A percentile compares a stretch with the other conserved stretches of the same genome.
phyloP scores from a whole-genome alignment of 1,140 invertebrate genomes.

The Calliopsis andreniformis region DNA sequence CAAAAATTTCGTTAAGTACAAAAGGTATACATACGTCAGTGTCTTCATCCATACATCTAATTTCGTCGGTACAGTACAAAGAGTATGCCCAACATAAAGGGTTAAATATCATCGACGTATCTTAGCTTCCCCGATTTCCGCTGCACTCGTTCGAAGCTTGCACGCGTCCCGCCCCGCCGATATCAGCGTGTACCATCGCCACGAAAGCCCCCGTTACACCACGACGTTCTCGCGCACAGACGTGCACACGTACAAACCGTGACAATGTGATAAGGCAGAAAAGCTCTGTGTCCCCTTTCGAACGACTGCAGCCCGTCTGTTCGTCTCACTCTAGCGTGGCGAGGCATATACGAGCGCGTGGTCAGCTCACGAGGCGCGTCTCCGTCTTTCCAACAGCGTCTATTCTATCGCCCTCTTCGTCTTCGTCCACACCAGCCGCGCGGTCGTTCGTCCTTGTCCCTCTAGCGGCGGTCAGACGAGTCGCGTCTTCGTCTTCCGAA shows the following conservation, averaged over 20 bases:
- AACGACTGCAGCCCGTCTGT: slow-evolving; percentile 6
- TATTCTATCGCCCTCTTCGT: slow-evolving; percentile 50
- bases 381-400: slow-evolving; percentile 29
- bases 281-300: slow-evolving; percentile 45
- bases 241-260: slow-evolving; percentile 36
- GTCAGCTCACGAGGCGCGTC: slow-evolving; percentile 58
- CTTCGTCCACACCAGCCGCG: slow-evolving; percentile 25
- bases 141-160: slow-evolving; percentile 10
- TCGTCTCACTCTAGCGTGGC: slow-evolving; percentile 47
- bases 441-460: slow-evolving; percentile 23
- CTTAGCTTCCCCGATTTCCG: neutral
- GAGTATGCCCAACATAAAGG: no score
- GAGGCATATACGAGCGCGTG: slow-evolving; percentile 57
- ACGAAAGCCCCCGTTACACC: slow-evolving; percentile 56
- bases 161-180: slow-evolving; percentile 31
- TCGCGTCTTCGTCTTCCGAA: slow-evolving; percentile 49
- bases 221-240: slow-evolving; percentile 44
- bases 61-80: no score
- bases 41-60: no score
- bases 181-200: slow-evolving; percentile 42
- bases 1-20: no score
- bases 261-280: slow-evolving; percentile 56
- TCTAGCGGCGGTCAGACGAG: slow-evolving; percentile 7
- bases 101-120: neutral
- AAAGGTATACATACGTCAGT: no score